phyloP scores from a whole-genome alignment of 2,797 vertebrate genomes.

The Distichodus sexfasciatus region DNA sequence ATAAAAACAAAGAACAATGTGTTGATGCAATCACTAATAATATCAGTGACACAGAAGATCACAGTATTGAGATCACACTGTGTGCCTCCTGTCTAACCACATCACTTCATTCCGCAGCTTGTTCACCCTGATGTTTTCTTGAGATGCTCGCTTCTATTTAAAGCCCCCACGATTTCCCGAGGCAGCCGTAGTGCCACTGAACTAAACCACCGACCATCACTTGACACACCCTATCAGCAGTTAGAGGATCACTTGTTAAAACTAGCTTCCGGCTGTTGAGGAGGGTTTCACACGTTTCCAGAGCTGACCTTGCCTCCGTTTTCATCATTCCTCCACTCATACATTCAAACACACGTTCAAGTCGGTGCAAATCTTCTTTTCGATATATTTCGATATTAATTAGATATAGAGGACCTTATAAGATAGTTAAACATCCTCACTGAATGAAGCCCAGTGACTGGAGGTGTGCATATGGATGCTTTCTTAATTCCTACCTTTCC shows the following conservation, averaged over 20 bases:
- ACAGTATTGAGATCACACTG: no score
- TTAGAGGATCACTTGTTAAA: not conserved
- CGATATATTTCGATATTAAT: no score
- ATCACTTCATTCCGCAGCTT: not conserved
- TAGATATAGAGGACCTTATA: no score
- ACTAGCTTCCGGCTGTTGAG: not conserved
- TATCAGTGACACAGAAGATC: no score
- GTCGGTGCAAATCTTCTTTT: constrained; percentile 30
- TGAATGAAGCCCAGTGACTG: no score
- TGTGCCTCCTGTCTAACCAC: not conserved
- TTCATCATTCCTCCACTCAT: constrained; percentile 3
- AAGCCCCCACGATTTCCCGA: not conserved
- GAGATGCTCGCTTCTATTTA: constrained; percentile 16
- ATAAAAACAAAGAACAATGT: no score
- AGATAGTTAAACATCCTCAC: no score
- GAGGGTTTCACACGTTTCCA: constrained; percentile 10
- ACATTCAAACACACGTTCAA: constrained; percentile 5
- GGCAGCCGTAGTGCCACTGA: constrained; percentile 4
- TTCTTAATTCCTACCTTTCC: no score
- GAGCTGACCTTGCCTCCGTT: constrained; percentile 12
- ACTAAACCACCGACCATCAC: constrained; percentile 2
- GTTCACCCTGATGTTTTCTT: not conserved
- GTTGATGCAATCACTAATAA: no score
- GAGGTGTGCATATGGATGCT: no score
- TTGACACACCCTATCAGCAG: constrained; percentile 19